These are phyloP conservation scores for Uropsilus gracilis DNA, from an alignment of 2,113 vertebrate species.

Conservation along the genomic window DNA sequence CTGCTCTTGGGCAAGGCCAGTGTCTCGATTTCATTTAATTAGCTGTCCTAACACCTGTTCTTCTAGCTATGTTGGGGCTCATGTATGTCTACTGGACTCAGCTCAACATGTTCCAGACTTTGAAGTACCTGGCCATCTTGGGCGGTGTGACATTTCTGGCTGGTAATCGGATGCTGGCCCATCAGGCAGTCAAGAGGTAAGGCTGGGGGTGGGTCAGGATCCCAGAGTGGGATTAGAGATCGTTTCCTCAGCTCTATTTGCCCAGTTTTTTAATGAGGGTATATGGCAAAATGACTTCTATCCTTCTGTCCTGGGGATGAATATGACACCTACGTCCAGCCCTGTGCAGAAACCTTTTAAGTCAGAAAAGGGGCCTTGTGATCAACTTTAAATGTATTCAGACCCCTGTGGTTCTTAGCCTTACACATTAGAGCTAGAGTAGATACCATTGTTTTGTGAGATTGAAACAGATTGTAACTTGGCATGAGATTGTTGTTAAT, in stretches of 20 bases:
- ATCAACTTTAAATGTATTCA: neutral
- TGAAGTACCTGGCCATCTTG: conserved; percentile 97
- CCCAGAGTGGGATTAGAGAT: neutral
- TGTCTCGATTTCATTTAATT: neutral
- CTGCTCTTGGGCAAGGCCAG: neutral
- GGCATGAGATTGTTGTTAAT: neutral
- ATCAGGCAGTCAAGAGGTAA: conserved; percentile 98
- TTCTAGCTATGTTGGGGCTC: conserved; percentile 94
- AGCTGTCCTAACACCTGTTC: neutral
- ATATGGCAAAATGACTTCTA: neutral
- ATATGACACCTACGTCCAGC: neutral
- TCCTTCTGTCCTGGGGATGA: neutral
- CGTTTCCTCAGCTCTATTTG: neutral
- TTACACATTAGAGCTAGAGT: neutral
- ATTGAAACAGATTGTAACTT: neutral
- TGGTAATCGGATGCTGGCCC: conserved; percentile 98
- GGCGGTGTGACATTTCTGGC: conserved; percentile 97
- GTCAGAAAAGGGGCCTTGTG: neutral
- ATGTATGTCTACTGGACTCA: conserved; percentile 99
- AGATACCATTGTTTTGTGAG: neutral
- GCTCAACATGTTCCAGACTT: conserved; percentile 99
- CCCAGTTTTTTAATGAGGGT: neutral
- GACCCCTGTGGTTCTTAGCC: neutral
- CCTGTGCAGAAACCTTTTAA: neutral
- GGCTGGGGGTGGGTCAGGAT: neutral